Evolutionary conservation across 2,797 vertebrate genomes (phyloP).

Genomic region (Podarcis siculus): DNA sequence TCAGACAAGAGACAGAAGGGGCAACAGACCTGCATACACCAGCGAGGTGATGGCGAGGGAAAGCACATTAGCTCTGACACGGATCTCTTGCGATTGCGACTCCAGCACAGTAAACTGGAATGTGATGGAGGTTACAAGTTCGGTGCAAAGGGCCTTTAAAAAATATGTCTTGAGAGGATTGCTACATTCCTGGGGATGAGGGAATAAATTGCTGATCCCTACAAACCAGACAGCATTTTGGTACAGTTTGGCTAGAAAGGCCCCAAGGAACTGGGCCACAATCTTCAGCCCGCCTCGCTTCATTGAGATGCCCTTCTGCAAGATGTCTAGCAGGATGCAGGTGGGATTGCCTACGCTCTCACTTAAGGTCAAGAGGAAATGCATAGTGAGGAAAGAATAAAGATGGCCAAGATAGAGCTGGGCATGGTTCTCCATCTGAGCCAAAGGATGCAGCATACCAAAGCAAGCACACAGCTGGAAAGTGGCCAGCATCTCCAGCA

Average conservation of each 20-base stretch:
- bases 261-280: conserved; percentile 52
- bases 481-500: conserved; percentile 79
- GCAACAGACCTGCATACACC: conserved; percentile 20
- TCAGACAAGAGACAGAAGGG: background rate
- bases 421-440: conserved; percentile 48
- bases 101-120: background rate
- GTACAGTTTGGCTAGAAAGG: background rate
- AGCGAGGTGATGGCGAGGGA: background rate
- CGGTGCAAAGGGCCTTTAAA: background rate
- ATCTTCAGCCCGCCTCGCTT: conserved; percentile 60
- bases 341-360: conserved; percentile 78
- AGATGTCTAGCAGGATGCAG: conserved; percentile 70
- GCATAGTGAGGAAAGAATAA: conserved; percentile 75
- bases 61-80: background rate
- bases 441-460: conserved; percentile 78
- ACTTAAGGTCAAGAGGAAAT: conserved; percentile 75
- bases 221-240: background rate
- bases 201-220: background rate
- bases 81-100: background rate
- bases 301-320: conserved; percentile 52
- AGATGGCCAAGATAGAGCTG: conserved; percentile 73
- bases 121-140: background rate
- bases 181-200: background rate
- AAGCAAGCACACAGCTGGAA: conserved; percentile 83
- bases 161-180: background rate